Evolutionary conservation across 2,797 vertebrate genomes (phyloP), one percentile per base, ranked within the genome.

Genomic region (Momotus momota): DNA sequence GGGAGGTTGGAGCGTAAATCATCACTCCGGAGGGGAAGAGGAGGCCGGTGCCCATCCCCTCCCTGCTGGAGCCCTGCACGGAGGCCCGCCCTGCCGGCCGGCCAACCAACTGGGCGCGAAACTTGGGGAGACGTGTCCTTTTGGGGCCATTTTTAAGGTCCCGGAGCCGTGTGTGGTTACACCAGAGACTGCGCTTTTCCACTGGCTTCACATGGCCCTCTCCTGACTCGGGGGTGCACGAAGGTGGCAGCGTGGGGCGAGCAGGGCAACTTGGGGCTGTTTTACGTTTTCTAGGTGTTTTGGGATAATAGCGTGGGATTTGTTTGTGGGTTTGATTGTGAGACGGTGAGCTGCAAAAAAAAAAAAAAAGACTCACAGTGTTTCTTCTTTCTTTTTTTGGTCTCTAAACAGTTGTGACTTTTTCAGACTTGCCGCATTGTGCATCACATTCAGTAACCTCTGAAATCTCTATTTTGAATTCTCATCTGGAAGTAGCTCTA

Each of bases 181-280:
- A 7, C 2, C 31, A 2, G 41, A 26, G 21, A 43, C 80, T 4
- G 57, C 38, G 3, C 7, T 45, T 33, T 27, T 35, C 35, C 22
- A 2, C 6, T 6, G 20, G 0, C 40, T 22, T 7, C 48, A 8
- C 33, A 7, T 1, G 62, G 86, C 45, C n/a, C 15, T 8, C 58
- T 20, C 12, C 35, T 14, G 60, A 2, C 16, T 3, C 2, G 46
- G 11, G 33, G 43, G 1, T 7, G 17, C 27, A 3, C 1, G 51
- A 52, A 41, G 90, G 69, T 16, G 86, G 67, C 33, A 5, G 57
- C 25, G 11, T 6, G 65, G 20, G 3, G n/a, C 3, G 61, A 45
- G 6, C 81, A 48, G 40, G 35, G 40, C 23, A 35, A 1, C 40
- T n/a, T 16, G 2, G 25, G 8, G 38, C 31, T 35, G 1, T 3